Base-by-base conservation (phyloP, 2,113 vertebrate species). In the Callipepla squamata region DNA sequence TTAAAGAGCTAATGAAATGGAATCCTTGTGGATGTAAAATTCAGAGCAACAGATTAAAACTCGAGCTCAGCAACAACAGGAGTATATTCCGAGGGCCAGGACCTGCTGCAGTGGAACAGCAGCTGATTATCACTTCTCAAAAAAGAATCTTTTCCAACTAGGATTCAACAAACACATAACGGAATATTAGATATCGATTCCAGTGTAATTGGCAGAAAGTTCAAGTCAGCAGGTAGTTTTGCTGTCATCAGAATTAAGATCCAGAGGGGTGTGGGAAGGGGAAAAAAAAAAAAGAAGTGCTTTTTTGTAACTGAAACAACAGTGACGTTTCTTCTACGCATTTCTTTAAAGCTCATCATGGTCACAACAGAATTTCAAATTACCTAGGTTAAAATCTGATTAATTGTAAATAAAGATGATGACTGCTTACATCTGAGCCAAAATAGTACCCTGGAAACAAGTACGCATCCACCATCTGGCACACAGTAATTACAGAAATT, bases 371-470 rank as follows among this genome's bases (percentile, higher is more conserved):
- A 95, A 91, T 48, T 88, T 30, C 13, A 28, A 78, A 80, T 55
- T 84, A 87, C 45, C 28, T 19, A 47, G 47, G 59, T 95, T 96
- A 90, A 93, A 96, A 93, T 86, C 48, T 80, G 66, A 91, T 85
- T 53, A 93, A 93, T 38, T 96, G 78, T 96, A 97, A 97, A 93
- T 59, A 96, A 85, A 96, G 87, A 97, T 91, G 58, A 90, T 89
- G 97, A 94, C 83, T 92, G 75, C 69, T 93, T 90, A 72, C 73
- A 84, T 95, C 36, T 78, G 26, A 95, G 89, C 67, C 62, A 85
- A 89, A 90, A 80, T 93, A 94, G 88, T 87, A 66, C 1, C 48
- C 0, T 65, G 88, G 66, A 93, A 95, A 93, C 57, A 93, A 93
- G 67, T 42, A 38, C 30, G 62, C 6, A 75, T 87, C 70, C 77